Evolutionary conservation across 1,140 invertebrate genomes (phyloP), one percentile per base, ranked within the genome.

Genomic region (Tachypleus tridentatus): DNA sequence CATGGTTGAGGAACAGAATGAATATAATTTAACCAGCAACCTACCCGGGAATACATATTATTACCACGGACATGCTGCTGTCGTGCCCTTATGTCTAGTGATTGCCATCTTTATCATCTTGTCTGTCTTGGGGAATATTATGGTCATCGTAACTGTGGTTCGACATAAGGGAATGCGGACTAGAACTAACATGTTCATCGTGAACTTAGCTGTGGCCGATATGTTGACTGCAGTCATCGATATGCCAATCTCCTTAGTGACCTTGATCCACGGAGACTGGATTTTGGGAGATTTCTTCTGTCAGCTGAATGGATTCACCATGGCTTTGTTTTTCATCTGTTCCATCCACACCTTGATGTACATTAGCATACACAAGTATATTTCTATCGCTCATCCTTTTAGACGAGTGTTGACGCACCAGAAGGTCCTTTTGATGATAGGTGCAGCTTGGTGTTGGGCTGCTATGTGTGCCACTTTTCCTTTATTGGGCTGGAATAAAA

Each of bases 121-220:
- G 56, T 87, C 89, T 51, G 71, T 94, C 4, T 77, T 91, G 48
- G 93, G 93, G 0, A 97, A 97, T 75, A 81, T 85, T 4, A 78
- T 97, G 47, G 93, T 97, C 4, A 90, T 90, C 73, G 80, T 88
- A 29, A 91, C 91, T 0, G 90, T 97, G 3, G 87, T 88, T 70
- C 80, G 87, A 50, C 92, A 93, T 74, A 84, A 85, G 53, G 81
- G 83, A 3, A 93, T 97, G 89, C 79, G 89, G 51, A 93, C 89
- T 2, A 88, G 94, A 6, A 96, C 92, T 2, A 95, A 96, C 77
- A 89, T 90, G 73, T 93, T 95, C 77, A 91, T 97, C 70, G 88
- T 93, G n/a, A 96, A 95, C 74, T 77, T 96, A 66, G 91, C 93
- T 1, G 80, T 92, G 1, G 91, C 92, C 1, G 93, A 97, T 76